Evolutionary conservation across 2,797 vertebrate species (phyloP).

Genomic region (Cynodonichthys magdalenae): DNA sequence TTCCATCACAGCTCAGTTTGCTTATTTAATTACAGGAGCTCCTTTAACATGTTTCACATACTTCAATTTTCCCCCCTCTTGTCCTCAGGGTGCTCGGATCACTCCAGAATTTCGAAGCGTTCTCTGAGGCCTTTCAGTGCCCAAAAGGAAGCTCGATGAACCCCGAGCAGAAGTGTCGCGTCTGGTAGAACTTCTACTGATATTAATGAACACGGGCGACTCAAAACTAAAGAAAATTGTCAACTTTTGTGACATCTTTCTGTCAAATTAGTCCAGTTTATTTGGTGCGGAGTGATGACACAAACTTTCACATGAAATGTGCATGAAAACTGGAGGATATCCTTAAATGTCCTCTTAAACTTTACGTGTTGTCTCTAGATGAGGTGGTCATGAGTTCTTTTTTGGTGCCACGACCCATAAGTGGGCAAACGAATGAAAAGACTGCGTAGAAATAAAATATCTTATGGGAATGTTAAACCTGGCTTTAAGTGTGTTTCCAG

Average conservation of each 20-base stretch:
- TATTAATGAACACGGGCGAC: constrained; percentile 38
- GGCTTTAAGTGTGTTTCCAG: constrained; percentile 41
- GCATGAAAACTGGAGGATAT: constrained; percentile 15
- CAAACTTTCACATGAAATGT: constrained; percentile 17
- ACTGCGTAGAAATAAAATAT: constrained; percentile 19
- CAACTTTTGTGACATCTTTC: constrained; percentile 50
- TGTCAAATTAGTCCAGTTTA: constrained; percentile 34
- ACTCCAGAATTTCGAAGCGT: constrained; percentile 93
- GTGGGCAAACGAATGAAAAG: constrained; percentile 29
- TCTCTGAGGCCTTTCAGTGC: constrained; percentile 92
- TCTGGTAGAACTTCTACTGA: constrained; percentile 85
- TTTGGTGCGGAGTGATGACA: constrained; percentile 28
- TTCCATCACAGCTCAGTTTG: too few relatives aligned
- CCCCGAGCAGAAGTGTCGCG: constrained; percentile 87
- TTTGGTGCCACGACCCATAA: constrained; percentile 8
- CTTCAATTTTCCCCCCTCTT: constrained; percentile 28
- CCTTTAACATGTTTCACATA: background rate
- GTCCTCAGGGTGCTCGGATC: constrained; percentile 90
- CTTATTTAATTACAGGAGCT: background rate
- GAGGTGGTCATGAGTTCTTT: constrained; percentile 43
- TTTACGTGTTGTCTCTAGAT: constrained; percentile 43
- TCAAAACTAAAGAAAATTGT: constrained; percentile 44
- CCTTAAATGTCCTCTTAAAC: constrained; percentile 20
- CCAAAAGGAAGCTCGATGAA: constrained; percentile 87
- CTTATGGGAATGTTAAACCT: constrained; percentile 43